Percentiles rank a stretch among this genome's conserved stretches.
These are phyloP conservation scores for Nomia melanderi DNA, from an alignment of 1,140 invertebrate genomes.

Conservation along the genomic window DNA sequence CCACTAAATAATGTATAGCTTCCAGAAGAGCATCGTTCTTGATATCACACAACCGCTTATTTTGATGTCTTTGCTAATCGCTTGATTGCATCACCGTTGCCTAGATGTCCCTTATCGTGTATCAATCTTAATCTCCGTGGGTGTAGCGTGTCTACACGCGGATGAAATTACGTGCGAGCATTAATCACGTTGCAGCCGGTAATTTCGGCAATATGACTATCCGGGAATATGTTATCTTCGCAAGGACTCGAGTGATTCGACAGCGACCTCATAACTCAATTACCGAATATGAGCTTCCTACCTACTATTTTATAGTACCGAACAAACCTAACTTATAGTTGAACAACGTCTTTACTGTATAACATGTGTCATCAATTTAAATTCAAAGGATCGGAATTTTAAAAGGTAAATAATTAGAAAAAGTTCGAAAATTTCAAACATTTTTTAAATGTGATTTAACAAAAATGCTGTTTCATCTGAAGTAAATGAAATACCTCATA, in stretches of 20 bases:
- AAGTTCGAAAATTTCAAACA: no score
- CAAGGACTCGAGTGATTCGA: background rate
- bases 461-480: no score
- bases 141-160: slow-evolving; percentile 30
- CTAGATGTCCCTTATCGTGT: slow-evolving; percentile 42
- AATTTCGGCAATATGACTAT: slow-evolving; percentile 54
- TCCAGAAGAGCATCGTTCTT: background rate
- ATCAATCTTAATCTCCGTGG: slow-evolving; percentile 61
- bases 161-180: slow-evolving; percentile 60
- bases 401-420: no score
- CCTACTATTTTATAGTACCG: no score
- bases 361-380: no score
- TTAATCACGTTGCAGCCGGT: slow-evolving; percentile 54
- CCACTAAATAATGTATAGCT: background rate
- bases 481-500: no score
- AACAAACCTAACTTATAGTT: no score
- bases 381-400: no score
- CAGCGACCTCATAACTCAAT: no score
- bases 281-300: background rate
- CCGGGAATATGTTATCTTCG: slow-evolving; percentile 2
- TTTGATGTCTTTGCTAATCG: background rate
- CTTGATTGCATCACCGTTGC: slow-evolving; percentile 3
- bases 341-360: no score
- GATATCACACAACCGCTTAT: slow-evolving; percentile 4
- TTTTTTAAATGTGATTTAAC: no score